Percentiles rank a stretch among this genome's conserved stretches.
phyloP scores from a whole-genome alignment of 2,797 vertebrate genomes.

The Lepidocolaptes lacrymiger region DNA sequence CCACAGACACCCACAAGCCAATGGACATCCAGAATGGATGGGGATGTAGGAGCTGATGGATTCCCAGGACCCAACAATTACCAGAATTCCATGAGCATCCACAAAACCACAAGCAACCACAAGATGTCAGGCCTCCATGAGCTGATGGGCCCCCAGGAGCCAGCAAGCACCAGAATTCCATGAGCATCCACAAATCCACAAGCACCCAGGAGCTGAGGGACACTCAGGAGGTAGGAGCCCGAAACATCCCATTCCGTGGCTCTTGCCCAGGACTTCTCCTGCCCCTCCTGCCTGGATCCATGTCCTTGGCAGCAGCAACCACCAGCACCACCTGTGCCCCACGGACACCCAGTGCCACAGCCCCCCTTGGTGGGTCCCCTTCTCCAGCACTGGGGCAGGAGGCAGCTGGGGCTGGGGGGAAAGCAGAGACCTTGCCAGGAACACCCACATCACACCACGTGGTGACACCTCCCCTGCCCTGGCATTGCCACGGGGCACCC shows the following conservation, averaged over 20 bases:
- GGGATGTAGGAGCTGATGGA: neutral
- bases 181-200: neutral
- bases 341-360: fast-evolving
- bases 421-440: neutral
- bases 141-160: neutral
- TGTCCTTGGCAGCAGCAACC: neutral
- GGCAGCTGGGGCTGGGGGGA: neutral
- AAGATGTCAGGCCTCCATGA: no score
- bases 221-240: neutral
- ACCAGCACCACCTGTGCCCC: neutral
- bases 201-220: neutral
- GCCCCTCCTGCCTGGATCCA: neutral
- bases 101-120: neutral
- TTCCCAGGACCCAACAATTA: neutral
- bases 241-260: fast-evolving
- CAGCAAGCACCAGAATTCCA: no score
- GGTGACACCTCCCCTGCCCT: neutral
- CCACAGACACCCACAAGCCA: fast-evolving
- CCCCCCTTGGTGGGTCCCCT: neutral
- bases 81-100: neutral
- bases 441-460: neutral
- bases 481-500: neutral
- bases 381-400: fast-evolving
- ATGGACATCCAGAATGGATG: no score
- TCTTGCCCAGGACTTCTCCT: neutral